Evolutionary conservation across 2,797 vertebrate genomes (phyloP).

Genomic region (Cryptoprocta ferox): DNA sequence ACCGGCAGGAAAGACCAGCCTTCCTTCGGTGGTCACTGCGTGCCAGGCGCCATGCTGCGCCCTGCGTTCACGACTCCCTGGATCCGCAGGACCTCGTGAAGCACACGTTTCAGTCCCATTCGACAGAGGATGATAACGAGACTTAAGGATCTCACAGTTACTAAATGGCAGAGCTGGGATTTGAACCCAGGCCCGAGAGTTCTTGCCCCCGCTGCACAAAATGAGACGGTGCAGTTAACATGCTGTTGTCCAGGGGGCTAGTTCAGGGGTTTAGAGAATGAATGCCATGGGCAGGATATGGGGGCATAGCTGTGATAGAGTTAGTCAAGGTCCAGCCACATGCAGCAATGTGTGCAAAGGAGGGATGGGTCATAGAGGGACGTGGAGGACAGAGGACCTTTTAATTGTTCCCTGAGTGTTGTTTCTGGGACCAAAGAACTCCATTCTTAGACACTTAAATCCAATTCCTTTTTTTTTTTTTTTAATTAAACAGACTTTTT

Average conservation of each 20-base stretch:
- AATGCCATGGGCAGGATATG: not conserved
- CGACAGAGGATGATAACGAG: not conserved
- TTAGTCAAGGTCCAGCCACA: not conserved
- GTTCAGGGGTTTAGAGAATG: not conserved
- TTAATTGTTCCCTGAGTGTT: not conserved
- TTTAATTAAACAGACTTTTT: too few relatives aligned
- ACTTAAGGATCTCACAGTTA: not conserved
- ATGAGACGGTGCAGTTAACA: accelerated
- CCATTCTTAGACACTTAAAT: not conserved
- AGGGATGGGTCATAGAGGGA: not conserved
- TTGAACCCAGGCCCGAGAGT: not conserved
- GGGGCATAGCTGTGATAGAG: not conserved
- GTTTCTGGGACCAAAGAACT: not conserved
- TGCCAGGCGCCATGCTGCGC: not conserved
- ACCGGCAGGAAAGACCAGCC: accelerated
- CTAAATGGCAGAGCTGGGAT: not conserved
- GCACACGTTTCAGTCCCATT: not conserved
- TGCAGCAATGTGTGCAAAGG: accelerated
- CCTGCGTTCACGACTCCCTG: too few relatives aligned
- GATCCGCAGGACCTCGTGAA: accelerated
- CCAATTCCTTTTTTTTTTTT: not conserved
- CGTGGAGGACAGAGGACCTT: not conserved
- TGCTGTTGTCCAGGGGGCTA: not conserved
- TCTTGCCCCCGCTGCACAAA: not conserved
- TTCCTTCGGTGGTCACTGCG: not conserved